Evolutionary conservation across 2,113 vertebrate genomes (phyloP), one percentile per base, ranked within the genome.

Genomic region (Pseudorhombus dupliciocellatus): DNA sequence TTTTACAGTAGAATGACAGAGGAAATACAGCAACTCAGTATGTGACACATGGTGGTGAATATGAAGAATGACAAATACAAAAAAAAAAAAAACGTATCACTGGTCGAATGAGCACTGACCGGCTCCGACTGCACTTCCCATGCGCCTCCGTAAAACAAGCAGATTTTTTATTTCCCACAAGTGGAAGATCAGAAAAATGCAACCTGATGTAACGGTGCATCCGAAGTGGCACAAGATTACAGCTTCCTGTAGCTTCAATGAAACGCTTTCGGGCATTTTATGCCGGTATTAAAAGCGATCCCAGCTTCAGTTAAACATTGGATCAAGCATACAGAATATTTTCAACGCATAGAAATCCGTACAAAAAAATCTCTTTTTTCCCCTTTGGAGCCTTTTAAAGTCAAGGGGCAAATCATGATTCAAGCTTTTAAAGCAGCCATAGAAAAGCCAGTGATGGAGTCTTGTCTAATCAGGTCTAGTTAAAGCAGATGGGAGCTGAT

Each of bases 21-120:
- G 4, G 18, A 14, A 34, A 22, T 52, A 57, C 26, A 31, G 18
- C 21, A 40, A 52, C 8, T 53, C 21, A 53, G 21, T 12, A 37
- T 48, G 21, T 40, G 28, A 72, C 10, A 56, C 55, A 25, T 66
- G 15, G 31, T 5, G 14, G 12, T 16, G 76, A 62, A 68, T 14
- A 44, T 12, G 8, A 44, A 14, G 37, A 9, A 24, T n/a, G 24
- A 50, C 22, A 66, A 26, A 58, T 21, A 46, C n/a, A 57, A 70
- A 37, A 22, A 20, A 59, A 16, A 15, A 0, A 4, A 16, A 46
- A 37, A 37, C 34, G 34, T 5, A 37, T 10, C 5, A 5, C 30
- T 22, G 26, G 10, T n/a, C 51, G 28, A 11, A 11, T n/a, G 18
- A 14, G 9, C 10, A 14, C n/a, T 42, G 53, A 55, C 26, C 5